Conservation (phyloP, 2,113 vertebrate species). For the Theristicus caerulescens region DNA sequence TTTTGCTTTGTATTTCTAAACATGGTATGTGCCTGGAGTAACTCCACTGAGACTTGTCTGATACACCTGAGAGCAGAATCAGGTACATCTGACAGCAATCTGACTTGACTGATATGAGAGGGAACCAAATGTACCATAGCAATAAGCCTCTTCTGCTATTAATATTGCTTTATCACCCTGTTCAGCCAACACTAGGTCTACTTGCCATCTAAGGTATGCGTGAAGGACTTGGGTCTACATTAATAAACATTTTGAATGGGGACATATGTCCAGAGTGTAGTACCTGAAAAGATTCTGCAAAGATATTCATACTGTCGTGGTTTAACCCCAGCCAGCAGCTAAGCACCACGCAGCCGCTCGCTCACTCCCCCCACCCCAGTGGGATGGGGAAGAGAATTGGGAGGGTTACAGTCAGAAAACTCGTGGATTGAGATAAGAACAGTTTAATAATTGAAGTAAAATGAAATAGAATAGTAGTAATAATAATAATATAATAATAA, state of each 20-base stretch:
- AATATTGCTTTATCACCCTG: not conserved
- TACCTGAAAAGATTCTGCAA: not conserved
- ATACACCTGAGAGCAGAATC: not conserved
- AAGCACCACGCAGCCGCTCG: no score
- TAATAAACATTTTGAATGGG: not conserved
- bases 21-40: not conserved
- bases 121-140: not conserved
- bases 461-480: no score
- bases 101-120: not conserved
- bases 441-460: no score
- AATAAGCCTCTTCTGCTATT: not conserved
- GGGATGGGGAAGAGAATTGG: no score
- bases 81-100: not conserved
- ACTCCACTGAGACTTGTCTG: not conserved
- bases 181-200: not conserved
- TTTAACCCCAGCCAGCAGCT: no score
- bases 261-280: not conserved
- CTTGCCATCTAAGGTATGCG: not conserved
- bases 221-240: not conserved
- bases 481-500: no score
- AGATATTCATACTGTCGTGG: fast-evolving
- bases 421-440: no score
- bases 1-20: conserved; percentile 7
- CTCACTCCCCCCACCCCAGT: no score
- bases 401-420: no score